Base-by-base conservation (phyloP, 2,888 invertebrate species). In the Ormyrus labotus region DNA sequence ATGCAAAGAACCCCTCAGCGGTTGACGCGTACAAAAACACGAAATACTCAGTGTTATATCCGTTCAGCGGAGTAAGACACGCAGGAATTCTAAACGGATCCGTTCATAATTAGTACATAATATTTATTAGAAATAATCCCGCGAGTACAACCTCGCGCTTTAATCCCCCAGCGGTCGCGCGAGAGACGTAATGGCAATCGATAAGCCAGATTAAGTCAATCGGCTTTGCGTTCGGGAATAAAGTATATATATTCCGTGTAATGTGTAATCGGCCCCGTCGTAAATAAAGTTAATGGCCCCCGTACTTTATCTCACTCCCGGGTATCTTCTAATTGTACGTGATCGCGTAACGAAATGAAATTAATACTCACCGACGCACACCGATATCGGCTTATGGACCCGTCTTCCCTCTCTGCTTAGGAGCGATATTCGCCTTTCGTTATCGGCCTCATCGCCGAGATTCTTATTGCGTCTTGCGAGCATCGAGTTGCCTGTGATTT, bases 151-250 rank as follows among this genome's bases (percentile, higher is more conserved):
- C n/a, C 19, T 55, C 34, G 45, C 34, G 8, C 50, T 57, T 63
- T 50, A 47, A 75, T 10, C 19, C 19, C 19, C 50, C 13, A 4
- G 34, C 34, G 4, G 13, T 19, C 57, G 7, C 34, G 19, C 10
- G 10, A 19, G 48, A 6, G 51, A 34, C 34, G 13, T 64, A 70
- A 55, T 48, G 13, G 34, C 19, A 78, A 71, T 48, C 67, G 51
- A 72, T 72, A 72, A 67, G 34, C 34, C 5, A 60, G 53, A 78
- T 72, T 72, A 78, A 72, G 19, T 48, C 47, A 50, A 68, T 67
- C 19, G 60, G 47, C 53, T 67, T 61, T 50, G 61, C 9, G 11
- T 2, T 45, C 47, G 10, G 51, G 48, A 61, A 73, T 68, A 73
- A 55, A 50, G 34, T 53, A 72, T 19, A 72, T 19, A 73, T 4